Evolutionary conservation across 2,888 invertebrate species (phyloP), one percentile per base, ranked within the genome.

Genomic region (Steromphala cineraria): DNA sequence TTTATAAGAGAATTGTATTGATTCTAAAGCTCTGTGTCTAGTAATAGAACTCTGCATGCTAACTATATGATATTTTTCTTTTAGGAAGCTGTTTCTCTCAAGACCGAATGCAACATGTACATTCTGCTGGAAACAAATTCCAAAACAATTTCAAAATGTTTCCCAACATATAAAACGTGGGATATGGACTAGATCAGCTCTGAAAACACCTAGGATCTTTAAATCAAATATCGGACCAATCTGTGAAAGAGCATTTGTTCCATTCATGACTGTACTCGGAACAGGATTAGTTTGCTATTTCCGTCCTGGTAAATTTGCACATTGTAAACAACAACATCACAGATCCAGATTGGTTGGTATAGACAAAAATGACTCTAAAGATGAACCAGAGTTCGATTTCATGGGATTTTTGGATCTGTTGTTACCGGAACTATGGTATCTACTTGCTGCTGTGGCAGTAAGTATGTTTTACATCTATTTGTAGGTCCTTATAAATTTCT

Each of bases 371-470:
- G 40, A 24, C 36, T 55, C 80, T 7, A 80, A 28, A 3, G 56
- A 87, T 19, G 93, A 93, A n/a, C 90, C 92, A 4, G 94, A 95
- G 83, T 97, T 98, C 94, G 96, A 97, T 91, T 98, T 97, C 97
- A 94, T 93, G 24, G 95, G 95, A 83, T 95, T 98, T 84, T 95
- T 96, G 93, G 91, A 94, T 17, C 96, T 98, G 91, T 93, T 98
- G 1, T 94, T 95, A 90, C 97, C 97, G 31, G 96, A 97, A 92
- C 94, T 96, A 82, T 96, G 96, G 95, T 95, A 96, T 85, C 94
- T 98, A 78, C 90, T 96, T 7, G 95, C 96, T 80, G 97, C 98
- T 81, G 95, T 98, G 89, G 94, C 95, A 89, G 98, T 98, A 94
- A 95, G 96, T 95, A 62, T 21, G 19, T 67, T 24, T 31, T 28